A percentile compares a stretch with the other conserved stretches of the same genome.
Conservation (phyloP, 2,797 vertebrate genomes). For the Micropoecilia bifurca region DNA sequence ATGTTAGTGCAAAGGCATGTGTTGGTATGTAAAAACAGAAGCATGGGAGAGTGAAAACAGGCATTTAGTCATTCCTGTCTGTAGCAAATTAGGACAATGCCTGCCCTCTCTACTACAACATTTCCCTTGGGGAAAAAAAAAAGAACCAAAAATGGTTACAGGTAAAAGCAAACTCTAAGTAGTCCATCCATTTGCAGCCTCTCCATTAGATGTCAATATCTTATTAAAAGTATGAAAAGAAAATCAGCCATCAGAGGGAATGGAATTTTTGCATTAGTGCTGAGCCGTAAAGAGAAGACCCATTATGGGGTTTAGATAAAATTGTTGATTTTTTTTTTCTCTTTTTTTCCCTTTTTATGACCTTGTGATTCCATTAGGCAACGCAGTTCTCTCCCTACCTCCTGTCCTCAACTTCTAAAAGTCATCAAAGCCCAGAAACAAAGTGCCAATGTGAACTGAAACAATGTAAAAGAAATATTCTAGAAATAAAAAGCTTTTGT, state of each 20-base stretch:
- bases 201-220: constrained; percentile 79
- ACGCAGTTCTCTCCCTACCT: constrained; percentile 48
- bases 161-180: constrained; percentile 62
- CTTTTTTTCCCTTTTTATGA: constrained; percentile 67
- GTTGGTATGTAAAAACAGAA: not conserved
- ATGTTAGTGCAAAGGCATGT: not conserved
- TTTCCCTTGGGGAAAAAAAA: constrained; percentile 11
- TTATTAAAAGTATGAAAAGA: constrained; percentile 79
- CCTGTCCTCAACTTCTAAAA: constrained; percentile 65
- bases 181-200: constrained; percentile 70
- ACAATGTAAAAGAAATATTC: constrained; percentile 58
- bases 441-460: constrained; percentile 45
- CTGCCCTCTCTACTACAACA: not conserved
- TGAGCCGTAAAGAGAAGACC: constrained; percentile 74
- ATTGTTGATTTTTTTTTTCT: constrained; percentile 55
- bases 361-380: constrained; percentile 84
- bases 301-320: constrained; percentile 79
- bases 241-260: constrained; percentile 73
- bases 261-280: constrained; percentile 81
- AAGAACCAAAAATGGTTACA: constrained; percentile 32
- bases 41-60: not conserved
- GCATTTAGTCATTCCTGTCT: constrained; percentile 3
- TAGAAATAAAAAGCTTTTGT: constrained; percentile 35
- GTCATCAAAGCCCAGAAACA: constrained; percentile 42
- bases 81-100: constrained; percentile 9